Evolutionary conservation across 2,888 invertebrate genomes (phyloP), one percentile per base, ranked within the genome.

Genomic region (Scaptomyza flava): DNA sequence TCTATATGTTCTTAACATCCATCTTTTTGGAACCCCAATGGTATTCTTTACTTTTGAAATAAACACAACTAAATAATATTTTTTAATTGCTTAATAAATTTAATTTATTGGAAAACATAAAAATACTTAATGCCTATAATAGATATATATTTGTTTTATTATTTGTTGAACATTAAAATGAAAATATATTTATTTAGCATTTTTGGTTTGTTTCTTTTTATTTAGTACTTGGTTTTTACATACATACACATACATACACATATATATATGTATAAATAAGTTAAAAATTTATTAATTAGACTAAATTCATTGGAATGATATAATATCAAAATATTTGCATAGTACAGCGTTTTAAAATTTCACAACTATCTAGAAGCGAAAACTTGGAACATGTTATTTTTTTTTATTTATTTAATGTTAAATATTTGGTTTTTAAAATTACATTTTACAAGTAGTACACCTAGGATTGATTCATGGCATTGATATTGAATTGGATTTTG

Each of bases 281-380:
- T 84, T 89, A 87, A 89, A 86, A 89, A 83, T 81, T 81, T 67
- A 72, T 89, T 86, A 89, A 89, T 90, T 89, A 90, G 87, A 79
- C 90, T 90, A 89, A 89, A 89, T 90, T 88, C 90, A 91, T 90
- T 91, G 91, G 90, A 90, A 90, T 91, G 90, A 86, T 81, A 89
- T 88, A 89, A 90, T 89, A 89, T 89, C 89, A 90, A 90, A 90
- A 86, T 82, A 81, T 84, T 84, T 85, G 77, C 82, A 86, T 85
- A 83, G 77, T 79, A 81, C 85, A 86, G 81, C 88, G 87, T 73
- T 86, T 79, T 79, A 85, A 89, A 89, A 87, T 79, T 88, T 80
- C 73, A 79, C 87, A 77, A 75, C 87, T 88, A 89, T 81, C 88
- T 89, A 87, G 77, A 83, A 85, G 89, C 87, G 79, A 71, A 81